A percentile compares a stretch with the other conserved stretches of the same genome.
Conservation (phyloP, 2,888 invertebrate species). For the Loripinus fragilis region DNA sequence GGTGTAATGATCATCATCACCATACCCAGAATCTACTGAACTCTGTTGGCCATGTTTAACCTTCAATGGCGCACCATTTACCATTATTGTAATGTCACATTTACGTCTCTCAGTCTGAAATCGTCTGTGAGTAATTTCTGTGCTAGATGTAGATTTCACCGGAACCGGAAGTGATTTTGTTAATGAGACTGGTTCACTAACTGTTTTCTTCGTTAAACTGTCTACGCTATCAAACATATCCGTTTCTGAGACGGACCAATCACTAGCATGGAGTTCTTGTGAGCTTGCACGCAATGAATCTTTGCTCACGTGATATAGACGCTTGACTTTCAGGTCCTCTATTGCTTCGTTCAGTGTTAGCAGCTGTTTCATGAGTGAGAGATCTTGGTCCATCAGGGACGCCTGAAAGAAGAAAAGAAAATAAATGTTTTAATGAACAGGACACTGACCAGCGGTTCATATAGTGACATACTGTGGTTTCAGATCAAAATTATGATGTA, state of each 20-base stretch:
- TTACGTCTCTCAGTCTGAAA: slow-evolving; percentile 19
- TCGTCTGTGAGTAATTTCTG: slow-evolving; percentile 25
- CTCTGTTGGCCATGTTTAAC: slow-evolving; percentile 60
- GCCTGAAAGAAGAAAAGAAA: slow-evolving; percentile 68
- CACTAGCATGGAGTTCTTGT: slow-evolving; percentile 65
- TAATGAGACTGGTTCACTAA: slow-evolving; percentile 33
- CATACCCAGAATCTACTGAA: slow-evolving; percentile 68
- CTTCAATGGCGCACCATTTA: slow-evolving; percentile 49
- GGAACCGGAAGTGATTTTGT: slow-evolving; percentile 49
- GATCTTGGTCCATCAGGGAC: slow-evolving; percentile 79
- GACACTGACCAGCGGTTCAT: too few species aligned
- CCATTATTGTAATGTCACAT: slow-evolving; percentile 59
- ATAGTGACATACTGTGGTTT: too few species aligned
- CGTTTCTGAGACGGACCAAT: slow-evolving; percentile 74
- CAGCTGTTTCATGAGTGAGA: slow-evolving; percentile 79
- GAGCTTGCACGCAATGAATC: slow-evolving; percentile 69
- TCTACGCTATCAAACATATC: slow-evolving; percentile 72
- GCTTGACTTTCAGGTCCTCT: slow-evolving; percentile 77
- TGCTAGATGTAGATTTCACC: slow-evolving; percentile 20
- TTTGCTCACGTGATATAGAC: slow-evolving; percentile 63
- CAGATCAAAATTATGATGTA: too few species aligned
- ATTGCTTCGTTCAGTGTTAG: slow-evolving; percentile 80
- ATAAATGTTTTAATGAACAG: too few species aligned
- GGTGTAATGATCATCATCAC: slow-evolving; percentile 43
- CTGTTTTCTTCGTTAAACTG: slow-evolving; percentile 41